phyloP scores from a whole-genome alignment of 2,113 vertebrate species.

The Oreochromis niloticus region DNA sequence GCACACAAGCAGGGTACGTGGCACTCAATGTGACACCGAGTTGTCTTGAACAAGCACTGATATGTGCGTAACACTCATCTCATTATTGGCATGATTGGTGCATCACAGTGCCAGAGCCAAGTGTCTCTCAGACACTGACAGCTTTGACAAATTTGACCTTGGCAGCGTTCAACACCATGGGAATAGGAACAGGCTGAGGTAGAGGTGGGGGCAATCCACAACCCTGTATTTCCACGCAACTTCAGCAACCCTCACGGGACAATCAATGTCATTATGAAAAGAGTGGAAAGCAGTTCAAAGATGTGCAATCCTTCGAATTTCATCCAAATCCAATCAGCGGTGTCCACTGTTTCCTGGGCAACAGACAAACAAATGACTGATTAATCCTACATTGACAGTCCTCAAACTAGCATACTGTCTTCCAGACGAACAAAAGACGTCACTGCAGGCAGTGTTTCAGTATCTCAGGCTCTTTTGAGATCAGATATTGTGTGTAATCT shows the following conservation, averaged over 20 bases:
- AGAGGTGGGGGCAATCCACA: not conserved
- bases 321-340: not conserved
- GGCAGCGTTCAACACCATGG: not conserved
- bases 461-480: conserved; percentile 2
- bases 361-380: not conserved
- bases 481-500: conserved; percentile 29
- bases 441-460: not conserved
- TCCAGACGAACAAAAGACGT: not conserved
- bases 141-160: not conserved
- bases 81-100: not conserved
- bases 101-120: not conserved
- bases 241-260: not conserved
- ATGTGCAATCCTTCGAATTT: not conserved
- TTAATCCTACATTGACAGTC: not conserved
- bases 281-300: not conserved
- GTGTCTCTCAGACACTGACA: not conserved
- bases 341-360: not conserved
- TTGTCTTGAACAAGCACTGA: not conserved
- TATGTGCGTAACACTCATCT: not conserved
- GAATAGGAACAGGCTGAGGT: not conserved
- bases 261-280: not conserved
- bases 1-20: not conserved
- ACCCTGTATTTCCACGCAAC: not conserved
- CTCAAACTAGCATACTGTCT: not conserved
- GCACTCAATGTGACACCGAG: not conserved